Conservation (phyloP, 2,888 invertebrate genomes). For the Morpho helenor region DNA sequence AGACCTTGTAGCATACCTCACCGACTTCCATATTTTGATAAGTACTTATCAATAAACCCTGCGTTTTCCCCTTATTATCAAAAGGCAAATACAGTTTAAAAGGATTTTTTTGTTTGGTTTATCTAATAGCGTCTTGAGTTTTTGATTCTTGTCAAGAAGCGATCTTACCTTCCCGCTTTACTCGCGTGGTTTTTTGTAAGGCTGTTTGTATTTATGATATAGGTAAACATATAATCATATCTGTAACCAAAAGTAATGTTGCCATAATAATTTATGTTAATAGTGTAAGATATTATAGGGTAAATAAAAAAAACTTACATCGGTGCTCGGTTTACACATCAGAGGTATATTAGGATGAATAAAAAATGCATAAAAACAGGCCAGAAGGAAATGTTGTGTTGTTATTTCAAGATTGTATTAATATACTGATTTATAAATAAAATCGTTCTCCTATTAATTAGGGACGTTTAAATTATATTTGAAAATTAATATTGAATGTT, state of each 20-base stretch:
- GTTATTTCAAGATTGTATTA: conserved; percentile 51
- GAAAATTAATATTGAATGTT: conserved; percentile 20
- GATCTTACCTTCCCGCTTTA: not conserved
- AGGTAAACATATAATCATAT: conserved; percentile 30
- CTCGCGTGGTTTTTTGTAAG: not conserved
- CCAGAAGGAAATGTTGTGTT: conserved; percentile 43
- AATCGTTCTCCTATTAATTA: not conserved
- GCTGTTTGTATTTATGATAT: not conserved
- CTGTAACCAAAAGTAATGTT: conserved; percentile 64
- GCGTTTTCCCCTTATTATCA: too few relatives aligned
- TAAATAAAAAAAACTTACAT: conserved; percentile 45
- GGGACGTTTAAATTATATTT: conserved; percentile 11
- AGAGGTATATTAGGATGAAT: conserved; percentile 42
- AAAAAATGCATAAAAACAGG: conserved; percentile 45
- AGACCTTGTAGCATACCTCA: too few relatives aligned
- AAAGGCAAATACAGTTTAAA: too few relatives aligned
- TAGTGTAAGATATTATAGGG: conserved; percentile 47
- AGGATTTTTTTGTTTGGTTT: too few relatives aligned
- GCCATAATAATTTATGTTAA: conserved; percentile 59
- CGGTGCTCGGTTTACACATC: conserved; percentile 68
- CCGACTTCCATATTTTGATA: too few relatives aligned
- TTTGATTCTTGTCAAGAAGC: not conserved
- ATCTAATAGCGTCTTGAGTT: too few relatives aligned
- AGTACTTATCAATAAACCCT: too few relatives aligned
- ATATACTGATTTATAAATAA: conserved; percentile 29